phyloP scores from a whole-genome alignment of 1,140 invertebrate species.

The Tetramorium alpestre region DNA sequence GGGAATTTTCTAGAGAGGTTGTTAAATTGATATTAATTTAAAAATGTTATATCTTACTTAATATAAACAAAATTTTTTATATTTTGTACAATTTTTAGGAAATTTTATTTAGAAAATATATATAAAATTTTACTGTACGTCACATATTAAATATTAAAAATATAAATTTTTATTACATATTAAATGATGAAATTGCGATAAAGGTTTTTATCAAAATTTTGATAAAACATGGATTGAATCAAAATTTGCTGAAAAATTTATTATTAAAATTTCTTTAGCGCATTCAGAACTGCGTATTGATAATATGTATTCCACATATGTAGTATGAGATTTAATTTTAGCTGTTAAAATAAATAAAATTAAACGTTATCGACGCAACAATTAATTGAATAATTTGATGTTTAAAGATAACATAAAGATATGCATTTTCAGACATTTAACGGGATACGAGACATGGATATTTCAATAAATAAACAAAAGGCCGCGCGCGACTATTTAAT shows the following conservation, averaged over 20 bases:
- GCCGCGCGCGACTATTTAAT: slow-evolving; percentile 10
- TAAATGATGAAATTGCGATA: background rate
- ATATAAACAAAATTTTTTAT: background rate
- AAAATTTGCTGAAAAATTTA: background rate
- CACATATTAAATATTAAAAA: slow-evolving; percentile 13
- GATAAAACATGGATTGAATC: background rate
- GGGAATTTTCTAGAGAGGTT: background rate
- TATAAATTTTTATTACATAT: background rate
- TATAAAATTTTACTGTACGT: background rate
- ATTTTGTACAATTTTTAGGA: background rate
- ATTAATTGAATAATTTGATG: background rate
- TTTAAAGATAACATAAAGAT: slow-evolving; percentile 20
- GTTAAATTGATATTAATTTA: background rate
- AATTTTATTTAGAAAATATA: background rate
- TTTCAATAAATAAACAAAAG: slow-evolving; percentile 41
- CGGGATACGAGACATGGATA: background rate
- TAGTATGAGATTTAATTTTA: background rate
- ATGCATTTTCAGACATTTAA: slow-evolving; percentile 18
- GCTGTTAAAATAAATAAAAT: background rate
- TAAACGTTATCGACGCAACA: background rate
- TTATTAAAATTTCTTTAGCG: slow-evolving; percentile 11
- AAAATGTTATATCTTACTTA: background rate
- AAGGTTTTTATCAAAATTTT: background rate
- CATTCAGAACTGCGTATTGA: background rate
- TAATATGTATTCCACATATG: background rate